Conservation (phyloP, 2,113 vertebrate genomes). For the Orthonyx spaldingii region DNA sequence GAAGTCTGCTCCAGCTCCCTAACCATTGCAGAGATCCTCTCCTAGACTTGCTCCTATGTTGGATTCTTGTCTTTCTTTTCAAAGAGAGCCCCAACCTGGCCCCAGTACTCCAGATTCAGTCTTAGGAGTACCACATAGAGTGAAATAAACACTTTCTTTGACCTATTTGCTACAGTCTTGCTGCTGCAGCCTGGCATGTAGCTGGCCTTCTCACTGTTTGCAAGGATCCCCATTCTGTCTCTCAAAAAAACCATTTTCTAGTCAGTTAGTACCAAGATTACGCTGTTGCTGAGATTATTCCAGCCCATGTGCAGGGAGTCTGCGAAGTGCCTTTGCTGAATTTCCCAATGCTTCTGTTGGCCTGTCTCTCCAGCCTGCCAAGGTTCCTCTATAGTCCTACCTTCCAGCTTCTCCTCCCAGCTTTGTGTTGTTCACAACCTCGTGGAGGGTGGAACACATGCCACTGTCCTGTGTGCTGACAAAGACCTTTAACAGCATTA, state of each 20-base stretch:
- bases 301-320: fast-evolving
- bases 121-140: background rate
- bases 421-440: background rate
- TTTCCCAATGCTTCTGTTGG: background rate
- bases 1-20: background rate
- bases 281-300: background rate
- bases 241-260: background rate
- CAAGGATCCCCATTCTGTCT: background rate
- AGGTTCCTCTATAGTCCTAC: background rate
- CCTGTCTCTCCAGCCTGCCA: background rate
- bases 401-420: background rate
- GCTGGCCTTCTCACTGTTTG: background rate
- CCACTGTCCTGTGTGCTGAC: background rate
- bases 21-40: background rate
- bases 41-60: background rate
- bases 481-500: background rate
- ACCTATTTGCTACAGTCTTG: background rate
- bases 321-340: background rate
- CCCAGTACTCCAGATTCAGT: background rate
- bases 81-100: background rate
- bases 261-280: background rate
- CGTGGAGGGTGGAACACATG: background rate
- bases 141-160: background rate
- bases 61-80: background rate
- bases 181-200: fast-evolving